These are phyloP conservation scores for Penaeus vannamei DNA, from an alignment of 1,140 invertebrate genomes.

Conservation along the genomic window DNA sequence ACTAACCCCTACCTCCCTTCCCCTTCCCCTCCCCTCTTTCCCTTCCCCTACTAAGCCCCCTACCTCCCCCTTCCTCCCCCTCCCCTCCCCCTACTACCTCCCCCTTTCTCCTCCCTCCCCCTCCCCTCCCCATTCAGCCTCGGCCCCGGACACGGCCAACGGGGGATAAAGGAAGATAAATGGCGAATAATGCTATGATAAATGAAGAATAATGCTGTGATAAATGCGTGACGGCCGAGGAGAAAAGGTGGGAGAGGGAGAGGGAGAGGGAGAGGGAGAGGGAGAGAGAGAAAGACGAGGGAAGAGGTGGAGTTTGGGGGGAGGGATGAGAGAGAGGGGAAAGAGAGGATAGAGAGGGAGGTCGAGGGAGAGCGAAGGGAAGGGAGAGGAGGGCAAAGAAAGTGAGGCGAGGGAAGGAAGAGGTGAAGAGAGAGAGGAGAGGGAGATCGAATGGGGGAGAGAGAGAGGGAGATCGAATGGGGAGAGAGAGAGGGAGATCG, in stretches of 20 bases:
- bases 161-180: conserved; percentile 65
- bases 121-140: conserved; percentile 40
- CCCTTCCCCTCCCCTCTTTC: neutral
- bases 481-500: neutral
- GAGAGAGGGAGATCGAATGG: neutral
- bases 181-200: conserved; percentile 66
- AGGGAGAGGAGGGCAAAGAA: neutral
- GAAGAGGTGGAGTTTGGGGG: neutral
- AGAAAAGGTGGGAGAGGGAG: conserved; percentile 17
- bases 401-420: neutral
- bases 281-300: neutral
- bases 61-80: neutral
- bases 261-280: neutral
- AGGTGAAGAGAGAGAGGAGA: neutral
- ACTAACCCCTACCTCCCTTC: no score
- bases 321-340: neutral
- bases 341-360: neutral
- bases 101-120: no score
- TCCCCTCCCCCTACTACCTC: no score
- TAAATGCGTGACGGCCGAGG: conserved; percentile 61
- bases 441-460: neutral
- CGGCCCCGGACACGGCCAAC: conserved; percentile 48
- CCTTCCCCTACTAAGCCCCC: no score
- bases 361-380: neutral
- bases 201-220: conserved; percentile 64